Conservation (phyloP, 1,140 invertebrate species). For the Hycleus cichorii region DNA sequence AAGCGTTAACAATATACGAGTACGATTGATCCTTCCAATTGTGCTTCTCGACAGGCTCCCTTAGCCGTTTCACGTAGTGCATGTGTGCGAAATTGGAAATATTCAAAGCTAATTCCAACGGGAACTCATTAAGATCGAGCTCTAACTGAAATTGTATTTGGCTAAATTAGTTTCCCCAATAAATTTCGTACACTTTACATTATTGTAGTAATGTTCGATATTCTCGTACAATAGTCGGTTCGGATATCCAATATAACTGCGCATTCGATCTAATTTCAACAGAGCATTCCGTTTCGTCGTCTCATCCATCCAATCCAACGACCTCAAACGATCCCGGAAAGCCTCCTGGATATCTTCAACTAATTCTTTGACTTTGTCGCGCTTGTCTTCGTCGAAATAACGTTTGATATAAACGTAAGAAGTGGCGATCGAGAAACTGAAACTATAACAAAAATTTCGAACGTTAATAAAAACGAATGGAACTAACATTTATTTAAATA, state of each 20-base stretch:
- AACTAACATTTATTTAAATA: no score
- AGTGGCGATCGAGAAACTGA: conserved; percentile 48
- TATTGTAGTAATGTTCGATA: conserved; percentile 40
- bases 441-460: conserved; percentile 6
- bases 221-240: conserved; percentile 46
- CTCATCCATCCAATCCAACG: conserved; percentile 58
- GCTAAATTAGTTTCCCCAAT: background rate
- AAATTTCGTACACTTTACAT: background rate
- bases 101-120: background rate
- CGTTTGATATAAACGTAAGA: conserved; percentile 46
- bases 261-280: conserved; percentile 44
- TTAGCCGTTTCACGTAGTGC: conserved; percentile 40
- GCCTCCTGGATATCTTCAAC: conserved; percentile 52
- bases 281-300: conserved; percentile 46
- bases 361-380: conserved; percentile 49
- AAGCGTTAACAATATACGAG: conserved; percentile 51
- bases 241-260: conserved; percentile 45
- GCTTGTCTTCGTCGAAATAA: conserved; percentile 42
- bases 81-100: background rate
- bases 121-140: background rate
- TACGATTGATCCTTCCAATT: conserved; percentile 51
- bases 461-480: background rate
- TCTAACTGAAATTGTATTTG: background rate
- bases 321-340: conserved; percentile 45
- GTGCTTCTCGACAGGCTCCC: conserved; percentile 50